Conservation (phyloP, 2,888 invertebrate genomes). For the Leistus spinibarbis region DNA sequence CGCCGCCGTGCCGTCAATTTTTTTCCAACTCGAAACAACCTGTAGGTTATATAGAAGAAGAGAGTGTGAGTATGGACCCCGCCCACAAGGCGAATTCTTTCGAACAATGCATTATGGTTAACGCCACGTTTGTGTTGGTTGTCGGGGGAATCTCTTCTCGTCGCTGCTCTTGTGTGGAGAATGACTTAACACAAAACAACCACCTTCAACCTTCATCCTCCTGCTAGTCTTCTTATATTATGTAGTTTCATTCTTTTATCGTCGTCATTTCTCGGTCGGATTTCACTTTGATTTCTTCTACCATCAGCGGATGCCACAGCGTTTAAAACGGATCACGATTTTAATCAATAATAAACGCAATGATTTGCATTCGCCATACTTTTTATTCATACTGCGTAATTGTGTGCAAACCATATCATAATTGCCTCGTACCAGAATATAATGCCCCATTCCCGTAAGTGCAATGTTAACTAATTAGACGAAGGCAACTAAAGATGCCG, state of each 20-base stretch:
- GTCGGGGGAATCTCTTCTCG: no score
- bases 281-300: neutral
- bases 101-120: slow-evolving; percentile 37
- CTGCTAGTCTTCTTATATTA: neutral
- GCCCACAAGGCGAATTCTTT: slow-evolving; percentile 31
- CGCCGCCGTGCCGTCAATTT: neutral
- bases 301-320: neutral
- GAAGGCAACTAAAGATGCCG: no score
- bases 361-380: neutral
- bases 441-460: neutral
- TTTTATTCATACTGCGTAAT: neutral
- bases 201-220: neutral
- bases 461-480: no score
- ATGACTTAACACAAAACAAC: slow-evolving; percentile 37
- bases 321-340: neutral
- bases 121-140: slow-evolving; percentile 26
- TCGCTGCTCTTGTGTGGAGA: slow-evolving; percentile 1
- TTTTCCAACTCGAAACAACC: neutral
- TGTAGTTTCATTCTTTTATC: neutral
- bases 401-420: neutral
- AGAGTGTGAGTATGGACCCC: slow-evolving; percentile 11
- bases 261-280: neutral
- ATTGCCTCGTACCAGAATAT: neutral
- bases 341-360: neutral
- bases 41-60: neutral